Conservation (phyloP, 2,113 vertebrate species). For the Mionectes macconnelli region DNA sequence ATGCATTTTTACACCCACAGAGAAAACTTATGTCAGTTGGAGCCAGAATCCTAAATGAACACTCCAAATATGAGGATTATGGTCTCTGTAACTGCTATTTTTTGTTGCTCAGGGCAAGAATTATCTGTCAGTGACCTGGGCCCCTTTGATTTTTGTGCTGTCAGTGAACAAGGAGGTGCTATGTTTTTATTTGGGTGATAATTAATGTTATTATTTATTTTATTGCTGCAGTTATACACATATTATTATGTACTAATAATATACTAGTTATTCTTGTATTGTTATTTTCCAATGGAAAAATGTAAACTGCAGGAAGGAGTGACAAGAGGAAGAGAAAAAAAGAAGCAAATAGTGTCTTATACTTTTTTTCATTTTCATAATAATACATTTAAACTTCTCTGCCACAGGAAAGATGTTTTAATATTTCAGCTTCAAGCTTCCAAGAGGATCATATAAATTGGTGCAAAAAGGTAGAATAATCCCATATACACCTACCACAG, state of each 20-base stretch:
- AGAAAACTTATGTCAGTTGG: neutral
- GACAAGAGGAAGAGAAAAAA: neutral
- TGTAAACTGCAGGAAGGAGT: neutral
- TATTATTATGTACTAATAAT: neutral
- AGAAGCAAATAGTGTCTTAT: neutral
- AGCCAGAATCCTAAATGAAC: neutral
- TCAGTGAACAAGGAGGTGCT: neutral
- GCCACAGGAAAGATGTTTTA: neutral
- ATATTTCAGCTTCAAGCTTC: neutral
- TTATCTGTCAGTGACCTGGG: neutral
- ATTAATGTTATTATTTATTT: neutral
- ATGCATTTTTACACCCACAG: neutral
- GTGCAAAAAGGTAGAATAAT: neutral
- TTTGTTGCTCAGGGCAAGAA: neutral
- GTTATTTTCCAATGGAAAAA: neutral
- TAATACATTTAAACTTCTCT: neutral
- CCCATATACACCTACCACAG: neutral
- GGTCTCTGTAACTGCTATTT: neutral
- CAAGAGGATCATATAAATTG: neutral
- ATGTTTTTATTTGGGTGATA: neutral
- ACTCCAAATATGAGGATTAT: neutral
- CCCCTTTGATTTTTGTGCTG: neutral
- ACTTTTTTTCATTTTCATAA: neutral
- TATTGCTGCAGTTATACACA: fast-evolving
- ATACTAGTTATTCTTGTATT: too few relatives aligned